phyloP scores from a whole-genome alignment of 1,140 invertebrate genomes.

The Ephestia elutella region DNA sequence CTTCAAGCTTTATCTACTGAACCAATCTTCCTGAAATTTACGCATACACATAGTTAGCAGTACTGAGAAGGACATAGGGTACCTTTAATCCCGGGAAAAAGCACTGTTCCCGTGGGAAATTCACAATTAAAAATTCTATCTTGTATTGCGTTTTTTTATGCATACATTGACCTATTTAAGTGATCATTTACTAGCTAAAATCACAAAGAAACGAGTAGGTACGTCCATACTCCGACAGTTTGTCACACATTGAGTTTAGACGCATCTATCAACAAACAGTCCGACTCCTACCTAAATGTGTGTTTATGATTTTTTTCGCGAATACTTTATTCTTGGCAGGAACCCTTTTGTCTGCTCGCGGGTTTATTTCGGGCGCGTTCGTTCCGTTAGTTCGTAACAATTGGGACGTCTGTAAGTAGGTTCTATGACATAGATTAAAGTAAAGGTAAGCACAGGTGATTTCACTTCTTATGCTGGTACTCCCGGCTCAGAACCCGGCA shows the following conservation, averaged over 20 bases:
- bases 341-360: slow-evolving; percentile 35
- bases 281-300: slow-evolving; percentile 20
- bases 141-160: too few species aligned
- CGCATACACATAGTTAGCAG: too few species aligned
- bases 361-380: slow-evolving; percentile 39
- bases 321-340: slow-evolving; percentile 55
- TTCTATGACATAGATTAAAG: background rate
- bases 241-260: slow-evolving; percentile 27
- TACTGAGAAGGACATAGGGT: too few species aligned
- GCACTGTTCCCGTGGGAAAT: too few species aligned
- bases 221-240: background rate
- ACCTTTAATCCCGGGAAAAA: too few species aligned
- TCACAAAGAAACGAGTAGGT: background rate
- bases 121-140: too few species aligned
- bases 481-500: too few species aligned
- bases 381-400: slow-evolving; percentile 3
- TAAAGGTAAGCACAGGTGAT: too few species aligned
- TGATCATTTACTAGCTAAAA: background rate
- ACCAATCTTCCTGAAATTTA: too few species aligned
- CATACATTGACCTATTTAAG: too few species aligned
- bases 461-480: too few species aligned
- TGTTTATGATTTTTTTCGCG: slow-evolving; percentile 25
- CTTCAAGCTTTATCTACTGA: too few species aligned
- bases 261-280: slow-evolving; percentile 34
- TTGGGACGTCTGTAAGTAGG: background rate